phyloP scores from a whole-genome alignment of 1,140 invertebrate genomes.

The Diachasmimorpha longicaudata region DNA sequence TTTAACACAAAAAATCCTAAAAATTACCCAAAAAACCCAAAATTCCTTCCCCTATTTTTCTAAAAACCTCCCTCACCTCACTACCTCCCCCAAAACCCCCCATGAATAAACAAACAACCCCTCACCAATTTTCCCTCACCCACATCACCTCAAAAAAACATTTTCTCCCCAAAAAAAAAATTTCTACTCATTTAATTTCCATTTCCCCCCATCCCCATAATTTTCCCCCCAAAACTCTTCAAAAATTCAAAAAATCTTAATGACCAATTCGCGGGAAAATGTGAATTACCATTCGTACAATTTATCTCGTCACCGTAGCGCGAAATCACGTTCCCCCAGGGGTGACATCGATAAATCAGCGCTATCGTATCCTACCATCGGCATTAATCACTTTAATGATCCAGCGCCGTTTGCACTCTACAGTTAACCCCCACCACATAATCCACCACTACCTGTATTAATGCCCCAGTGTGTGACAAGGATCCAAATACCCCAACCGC shows the following conservation, averaged over 20 bases:
- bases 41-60: too few relatives aligned
- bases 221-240: too few relatives aligned
- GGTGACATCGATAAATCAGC: slow-evolving; percentile 62
- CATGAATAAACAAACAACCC: too few relatives aligned
- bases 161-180: too few relatives aligned
- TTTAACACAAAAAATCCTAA: too few relatives aligned
- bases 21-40: too few relatives aligned
- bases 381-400: slow-evolving; percentile 60
- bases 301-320: slow-evolving; percentile 54
- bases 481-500: slow-evolving; percentile 21
- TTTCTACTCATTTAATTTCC: too few relatives aligned
- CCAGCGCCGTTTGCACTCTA: slow-evolving; percentile 24
- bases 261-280: slow-evolving; percentile 14
- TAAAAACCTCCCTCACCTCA: too few relatives aligned
- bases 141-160: too few relatives aligned
- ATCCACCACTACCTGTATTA: background rate
- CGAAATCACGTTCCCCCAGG: slow-evolving; percentile 33
- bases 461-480: slow-evolving; percentile 18
- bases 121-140: too few relatives aligned
- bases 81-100: too few relatives aligned
- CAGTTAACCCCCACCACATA: background rate
- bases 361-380: slow-evolving; percentile 56
- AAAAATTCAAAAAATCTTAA: background rate
- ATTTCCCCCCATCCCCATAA: too few relatives aligned
- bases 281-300: slow-evolving; percentile 33